Evolutionary conservation across 2,797 vertebrate species (phyloP).

Genomic region (Enteromius paludinosus): DNA sequence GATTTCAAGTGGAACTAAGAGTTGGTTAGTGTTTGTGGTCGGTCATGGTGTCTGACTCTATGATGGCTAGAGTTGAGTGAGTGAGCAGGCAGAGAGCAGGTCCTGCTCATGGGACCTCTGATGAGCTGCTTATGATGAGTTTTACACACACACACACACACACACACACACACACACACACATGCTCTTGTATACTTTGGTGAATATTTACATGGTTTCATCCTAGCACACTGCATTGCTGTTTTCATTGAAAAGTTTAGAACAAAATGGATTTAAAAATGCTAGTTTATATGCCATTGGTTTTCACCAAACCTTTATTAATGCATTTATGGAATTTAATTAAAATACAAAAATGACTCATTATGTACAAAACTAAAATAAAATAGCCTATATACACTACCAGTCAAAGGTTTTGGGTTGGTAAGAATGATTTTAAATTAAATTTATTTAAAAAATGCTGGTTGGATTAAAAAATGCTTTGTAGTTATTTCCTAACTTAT

Average conservation of each 20-base stretch:
- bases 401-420: not conserved
- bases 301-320: not conserved
- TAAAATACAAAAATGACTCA: not conserved
- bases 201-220: not conserved
- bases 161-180: slow-evolving; percentile 30
- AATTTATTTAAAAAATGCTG: not conserved
- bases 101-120: slow-evolving; percentile 59
- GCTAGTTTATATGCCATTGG: not conserved
- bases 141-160: slow-evolving; percentile 9
- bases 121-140: slow-evolving; percentile 42
- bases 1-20: slow-evolving; percentile 44
- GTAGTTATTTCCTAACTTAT: not conserved
- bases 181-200: not conserved
- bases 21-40: slow-evolving; percentile 60
- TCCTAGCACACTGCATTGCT: not conserved
- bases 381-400: not conserved
- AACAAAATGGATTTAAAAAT: not conserved
- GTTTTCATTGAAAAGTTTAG: not conserved
- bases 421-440: not conserved
- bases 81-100: slow-evolving; percentile 71
- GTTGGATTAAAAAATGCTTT: not conserved
- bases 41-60: slow-evolving; percentile 71
- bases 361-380: not conserved
- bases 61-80: slow-evolving; percentile 73
- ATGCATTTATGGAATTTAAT: not conserved